Conservation (phyloP, 2,797 vertebrate species). For the Natrix natrix region DNA sequence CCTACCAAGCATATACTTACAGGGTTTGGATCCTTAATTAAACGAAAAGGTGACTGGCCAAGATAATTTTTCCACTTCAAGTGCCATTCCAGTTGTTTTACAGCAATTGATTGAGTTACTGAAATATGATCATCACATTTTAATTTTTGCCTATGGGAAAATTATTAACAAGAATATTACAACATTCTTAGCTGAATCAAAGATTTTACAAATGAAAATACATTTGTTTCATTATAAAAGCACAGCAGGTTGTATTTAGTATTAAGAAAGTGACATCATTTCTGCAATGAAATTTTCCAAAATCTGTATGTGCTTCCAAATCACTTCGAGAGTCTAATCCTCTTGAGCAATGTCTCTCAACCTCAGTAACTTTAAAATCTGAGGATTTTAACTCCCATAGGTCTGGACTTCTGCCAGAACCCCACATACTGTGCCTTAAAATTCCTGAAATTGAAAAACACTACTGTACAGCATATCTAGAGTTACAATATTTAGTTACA, state of each 20-base stretch:
- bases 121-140: slow-evolving; percentile 67
- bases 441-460: not conserved
- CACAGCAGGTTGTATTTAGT: not conserved
- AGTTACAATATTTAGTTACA: not conserved
- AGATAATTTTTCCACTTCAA: slow-evolving; percentile 78
- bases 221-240: not conserved
- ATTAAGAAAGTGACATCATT: not conserved
- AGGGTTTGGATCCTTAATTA: slow-evolving; percentile 67
- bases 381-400: not conserved
- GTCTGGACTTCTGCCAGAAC: not conserved
- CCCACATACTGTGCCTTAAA: not conserved
- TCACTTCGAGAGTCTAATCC: not conserved
- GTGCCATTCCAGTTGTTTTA: slow-evolving; percentile 76
- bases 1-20: slow-evolving; percentile 72
- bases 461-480: not conserved
- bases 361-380: not conserved
- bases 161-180: not conserved
- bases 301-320: not conserved
- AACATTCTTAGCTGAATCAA: not conserved
- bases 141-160: slow-evolving; percentile 71
- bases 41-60: slow-evolving; percentile 66
- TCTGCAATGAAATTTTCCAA: not conserved
- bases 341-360: not conserved
- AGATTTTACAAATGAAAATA: not conserved
- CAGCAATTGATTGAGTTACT: slow-evolving; percentile 58